Conservation (phyloP, 2,797 vertebrate species). For the Aselliscus stoliczkanus region DNA sequence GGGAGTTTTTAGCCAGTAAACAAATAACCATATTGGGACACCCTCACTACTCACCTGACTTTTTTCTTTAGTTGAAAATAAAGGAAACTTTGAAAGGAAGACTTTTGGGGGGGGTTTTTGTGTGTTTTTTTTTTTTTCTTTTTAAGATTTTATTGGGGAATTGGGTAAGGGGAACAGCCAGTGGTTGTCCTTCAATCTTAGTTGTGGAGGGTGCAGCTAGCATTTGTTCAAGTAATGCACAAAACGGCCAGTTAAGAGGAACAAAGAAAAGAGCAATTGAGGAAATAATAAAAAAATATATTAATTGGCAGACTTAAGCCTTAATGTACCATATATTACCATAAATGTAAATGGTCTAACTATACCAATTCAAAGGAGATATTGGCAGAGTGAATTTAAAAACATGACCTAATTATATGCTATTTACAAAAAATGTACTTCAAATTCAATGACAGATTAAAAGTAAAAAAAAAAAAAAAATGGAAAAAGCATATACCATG, state of each 20-base stretch:
- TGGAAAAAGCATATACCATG: neutral
- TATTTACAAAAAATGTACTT: neutral
- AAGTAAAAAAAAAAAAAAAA: neutral
- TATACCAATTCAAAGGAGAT: neutral
- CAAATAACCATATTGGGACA: too few species aligned
- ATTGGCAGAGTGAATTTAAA: neutral
- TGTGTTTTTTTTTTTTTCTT: too few species aligned
- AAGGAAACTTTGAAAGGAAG: too few species aligned
- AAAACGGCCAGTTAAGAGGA: neutral
- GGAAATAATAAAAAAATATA: neutral
- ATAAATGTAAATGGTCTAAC: neutral
- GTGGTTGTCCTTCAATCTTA: too few species aligned
- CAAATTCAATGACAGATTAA: neutral
- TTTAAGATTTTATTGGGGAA: too few species aligned
- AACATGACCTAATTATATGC: neutral
- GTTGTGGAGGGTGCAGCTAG: too few species aligned
- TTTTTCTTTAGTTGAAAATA: too few species aligned
- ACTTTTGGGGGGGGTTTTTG: too few species aligned
- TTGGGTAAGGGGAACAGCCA: too few species aligned
- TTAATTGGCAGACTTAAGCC: neutral
- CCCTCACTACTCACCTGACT: too few species aligned
- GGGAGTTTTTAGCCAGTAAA: too few species aligned
- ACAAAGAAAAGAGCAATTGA: neutral
- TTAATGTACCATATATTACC: neutral
- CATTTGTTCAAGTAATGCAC: neutral